Conservation (phyloP, 2,113 vertebrate genomes). For the Seriola dumerili region DNA sequence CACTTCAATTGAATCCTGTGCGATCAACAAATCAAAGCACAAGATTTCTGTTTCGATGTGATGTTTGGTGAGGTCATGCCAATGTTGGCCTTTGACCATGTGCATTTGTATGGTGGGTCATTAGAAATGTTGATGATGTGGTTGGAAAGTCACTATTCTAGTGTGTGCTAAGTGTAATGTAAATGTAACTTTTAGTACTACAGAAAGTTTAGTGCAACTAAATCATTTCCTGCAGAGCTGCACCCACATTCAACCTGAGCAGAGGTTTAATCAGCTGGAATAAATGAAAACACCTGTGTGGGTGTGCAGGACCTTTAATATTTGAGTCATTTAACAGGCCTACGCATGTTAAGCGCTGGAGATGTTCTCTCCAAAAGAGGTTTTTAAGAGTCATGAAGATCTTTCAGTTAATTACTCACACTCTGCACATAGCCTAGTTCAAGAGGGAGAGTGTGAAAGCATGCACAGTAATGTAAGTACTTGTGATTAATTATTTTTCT, state of each 20-base stretch:
- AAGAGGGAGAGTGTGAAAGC: background rate
- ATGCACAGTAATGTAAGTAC: background rate
- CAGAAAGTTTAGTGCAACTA: background rate
- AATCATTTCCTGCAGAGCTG: background rate
- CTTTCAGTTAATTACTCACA: background rate
- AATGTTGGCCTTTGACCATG: background rate
- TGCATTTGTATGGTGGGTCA: background rate
- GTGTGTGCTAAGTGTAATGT: background rate
- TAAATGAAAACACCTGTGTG: slow-evolving; percentile 3
- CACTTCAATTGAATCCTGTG: background rate
- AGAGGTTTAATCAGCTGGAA: background rate
- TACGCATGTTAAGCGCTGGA: background rate
- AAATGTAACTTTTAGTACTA: background rate
- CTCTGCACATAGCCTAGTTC: background rate
- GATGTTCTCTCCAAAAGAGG: background rate
- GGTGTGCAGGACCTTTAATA: background rate
- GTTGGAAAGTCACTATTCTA: background rate
- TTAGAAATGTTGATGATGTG: background rate
- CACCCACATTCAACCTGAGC: background rate
- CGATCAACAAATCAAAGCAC: background rate
- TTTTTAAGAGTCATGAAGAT: background rate
- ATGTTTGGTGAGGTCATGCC: background rate
- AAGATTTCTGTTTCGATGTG: background rate
- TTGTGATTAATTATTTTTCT: background rate
- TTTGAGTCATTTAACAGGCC: background rate